phyloP scores from a whole-genome alignment of 2,888 invertebrate genomes.

The Morpho helenor region DNA sequence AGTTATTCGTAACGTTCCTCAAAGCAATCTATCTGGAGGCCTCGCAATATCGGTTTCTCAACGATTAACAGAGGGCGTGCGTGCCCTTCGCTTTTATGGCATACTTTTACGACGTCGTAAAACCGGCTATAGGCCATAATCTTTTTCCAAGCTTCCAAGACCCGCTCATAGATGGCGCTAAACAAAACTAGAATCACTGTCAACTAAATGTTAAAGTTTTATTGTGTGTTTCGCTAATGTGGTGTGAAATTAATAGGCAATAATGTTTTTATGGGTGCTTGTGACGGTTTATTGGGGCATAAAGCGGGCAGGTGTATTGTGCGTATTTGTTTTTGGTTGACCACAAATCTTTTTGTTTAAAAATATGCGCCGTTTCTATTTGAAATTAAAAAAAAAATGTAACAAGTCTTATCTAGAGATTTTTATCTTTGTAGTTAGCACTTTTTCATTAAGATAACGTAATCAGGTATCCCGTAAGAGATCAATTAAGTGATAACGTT shows the following conservation, averaged over 20 bases:
- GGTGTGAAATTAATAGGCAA: conserved; percentile 79
- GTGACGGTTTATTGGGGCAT: conserved; percentile 68
- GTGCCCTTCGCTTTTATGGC: conserved; percentile 76
- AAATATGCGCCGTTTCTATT: background rate
- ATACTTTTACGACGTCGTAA: conserved; percentile 77
- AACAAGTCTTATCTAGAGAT: background rate
- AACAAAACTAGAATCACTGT: conserved; percentile 69
- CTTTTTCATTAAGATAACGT: too few species aligned
- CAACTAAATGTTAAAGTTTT: conserved; percentile 71
- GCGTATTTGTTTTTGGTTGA: conserved; percentile 67
- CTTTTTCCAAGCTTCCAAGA: conserved; percentile 62
- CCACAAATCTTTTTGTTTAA: conserved; percentile 49
- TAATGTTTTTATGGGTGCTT: conserved; percentile 76
- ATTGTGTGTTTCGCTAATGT: conserved; percentile 78
- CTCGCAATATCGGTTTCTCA: conserved; percentile 78
- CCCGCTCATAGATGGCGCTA: conserved; percentile 66
- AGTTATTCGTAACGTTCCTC: conserved; percentile 67
- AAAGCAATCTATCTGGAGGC: conserved; percentile 74
- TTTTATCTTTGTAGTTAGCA: background rate
- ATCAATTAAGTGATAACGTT: too few species aligned
- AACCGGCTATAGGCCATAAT: conserved; percentile 72
- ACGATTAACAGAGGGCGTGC: conserved; percentile 79
- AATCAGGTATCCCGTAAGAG: too few species aligned
- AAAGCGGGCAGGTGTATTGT: conserved; percentile 65
- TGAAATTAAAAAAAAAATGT: background rate